These are phyloP conservation scores for Scaptomyza reducta DNA, from an alignment of 2,888 invertebrate species.

Conservation along the genomic window DNA sequence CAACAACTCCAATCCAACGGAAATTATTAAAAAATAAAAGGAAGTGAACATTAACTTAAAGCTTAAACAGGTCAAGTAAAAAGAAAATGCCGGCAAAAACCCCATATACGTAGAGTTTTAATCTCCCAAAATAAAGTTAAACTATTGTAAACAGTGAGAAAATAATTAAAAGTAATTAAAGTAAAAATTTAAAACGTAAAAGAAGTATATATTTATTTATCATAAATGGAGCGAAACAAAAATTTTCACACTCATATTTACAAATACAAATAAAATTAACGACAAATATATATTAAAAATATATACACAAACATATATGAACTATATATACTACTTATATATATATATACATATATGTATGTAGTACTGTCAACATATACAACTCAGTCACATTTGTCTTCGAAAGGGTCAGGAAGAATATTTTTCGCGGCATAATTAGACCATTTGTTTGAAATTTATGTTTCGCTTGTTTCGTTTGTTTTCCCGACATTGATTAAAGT, in stretches of 20 bases:
- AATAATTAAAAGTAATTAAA: slow-evolving; percentile 57
- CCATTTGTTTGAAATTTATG: slow-evolving; percentile 2
- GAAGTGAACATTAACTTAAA: no score
- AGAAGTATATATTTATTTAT: slow-evolving; percentile 68
- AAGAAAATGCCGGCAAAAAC: slow-evolving; percentile 30
- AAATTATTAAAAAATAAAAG: neutral
- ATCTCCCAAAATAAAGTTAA: slow-evolving; percentile 70
- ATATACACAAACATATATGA: slow-evolving; percentile 54
- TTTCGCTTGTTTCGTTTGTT: slow-evolving; percentile 13
- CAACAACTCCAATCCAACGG: slow-evolving; percentile 2
- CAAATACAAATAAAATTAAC: slow-evolving; percentile 40
- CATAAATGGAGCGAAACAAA: slow-evolving; percentile 51
- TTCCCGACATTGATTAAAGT: slow-evolving; percentile 57
- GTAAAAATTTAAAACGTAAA: slow-evolving; percentile 36
- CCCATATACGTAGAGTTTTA: slow-evolving; percentile 77
- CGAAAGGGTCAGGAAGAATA: neutral
- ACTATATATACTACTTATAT: slow-evolving; percentile 34
- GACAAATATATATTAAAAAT: slow-evolving; percentile 35
- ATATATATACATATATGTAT: slow-evolving; percentile 33
- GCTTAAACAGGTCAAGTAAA: slow-evolving; percentile 21
- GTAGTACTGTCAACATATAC: slow-evolving; percentile 45
- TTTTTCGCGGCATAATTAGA: neutral
- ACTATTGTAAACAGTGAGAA: slow-evolving; percentile 44
- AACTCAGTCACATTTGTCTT: slow-evolving; percentile 43
- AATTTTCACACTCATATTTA: slow-evolving; percentile 67